A percentile compares a stretch with the other conserved stretches of the same genome.
These are phyloP conservation scores for Ctenodactylus gundi DNA, from an alignment of 2,113 vertebrate species.

Conservation along the genomic window DNA sequence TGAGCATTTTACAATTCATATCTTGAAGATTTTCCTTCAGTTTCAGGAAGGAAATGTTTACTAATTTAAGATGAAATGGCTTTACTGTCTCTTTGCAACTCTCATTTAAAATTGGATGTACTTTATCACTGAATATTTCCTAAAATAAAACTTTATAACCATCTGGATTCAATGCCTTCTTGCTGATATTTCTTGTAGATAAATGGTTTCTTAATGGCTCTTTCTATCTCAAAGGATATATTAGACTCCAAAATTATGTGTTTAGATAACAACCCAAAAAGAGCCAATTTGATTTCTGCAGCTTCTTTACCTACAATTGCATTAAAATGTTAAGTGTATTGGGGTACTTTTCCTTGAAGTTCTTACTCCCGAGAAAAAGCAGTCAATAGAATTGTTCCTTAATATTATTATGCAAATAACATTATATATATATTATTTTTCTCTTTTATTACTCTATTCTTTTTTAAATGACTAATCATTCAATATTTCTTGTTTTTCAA, in stretches of 20 bases:
- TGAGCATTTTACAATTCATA: not conserved
- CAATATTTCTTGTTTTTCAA: not conserved
- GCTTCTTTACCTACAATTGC: slow-evolving; percentile 40
- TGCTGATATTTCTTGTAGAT: slow-evolving; percentile 64
- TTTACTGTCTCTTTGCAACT: slow-evolving; percentile 50
- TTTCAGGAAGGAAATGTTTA: slow-evolving; percentile 55
- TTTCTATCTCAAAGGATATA: slow-evolving; percentile 56
- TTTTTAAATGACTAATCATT: not conserved
- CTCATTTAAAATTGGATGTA: slow-evolving; percentile 63
- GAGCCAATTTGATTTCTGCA: slow-evolving; percentile 40
- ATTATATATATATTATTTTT: not conserved
- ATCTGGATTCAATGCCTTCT: slow-evolving; percentile 64
- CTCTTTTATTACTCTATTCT: not conserved
- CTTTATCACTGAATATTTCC: slow-evolving; percentile 64
- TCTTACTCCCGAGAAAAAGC: slow-evolving; percentile 15
- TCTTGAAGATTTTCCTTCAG: slow-evolving; percentile 36
- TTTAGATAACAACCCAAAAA: slow-evolving; percentile 63
- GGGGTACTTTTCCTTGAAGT: slow-evolving; percentile 24
- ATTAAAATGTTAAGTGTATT: slow-evolving; percentile 5
- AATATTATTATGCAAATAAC: not conserved
- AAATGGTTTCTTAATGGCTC: slow-evolving; percentile 66
- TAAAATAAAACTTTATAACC: slow-evolving; percentile 67
- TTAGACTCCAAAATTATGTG: slow-evolving; percentile 64
- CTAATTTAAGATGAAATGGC: slow-evolving; percentile 66
- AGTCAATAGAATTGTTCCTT: not conserved